These are phyloP conservation scores for Xestia ashworthii DNA, from an alignment of 2,888 invertebrate genomes.

Conservation along the genomic window DNA sequence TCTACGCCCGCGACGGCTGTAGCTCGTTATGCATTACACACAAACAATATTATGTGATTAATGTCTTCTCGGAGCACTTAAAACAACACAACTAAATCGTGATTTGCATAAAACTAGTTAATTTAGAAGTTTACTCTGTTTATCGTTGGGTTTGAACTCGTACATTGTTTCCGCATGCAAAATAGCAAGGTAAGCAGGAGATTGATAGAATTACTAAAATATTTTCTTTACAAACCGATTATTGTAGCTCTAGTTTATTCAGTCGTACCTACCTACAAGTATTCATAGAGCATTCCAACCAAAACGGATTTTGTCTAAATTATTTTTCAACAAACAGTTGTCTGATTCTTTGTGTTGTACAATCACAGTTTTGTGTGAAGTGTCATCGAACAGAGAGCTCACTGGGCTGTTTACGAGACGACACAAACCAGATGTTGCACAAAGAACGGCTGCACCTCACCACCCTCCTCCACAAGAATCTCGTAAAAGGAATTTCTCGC, in stretches of 20 bases:
- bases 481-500: constrained; percentile 90
- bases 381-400: constrained; percentile 62
- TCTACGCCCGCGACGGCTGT: constrained; percentile 74
- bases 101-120: constrained; percentile 89
- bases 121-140: constrained; percentile 81
- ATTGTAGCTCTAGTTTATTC: background rate
- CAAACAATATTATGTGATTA: constrained; percentile 89
- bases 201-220: constrained; percentile 19
- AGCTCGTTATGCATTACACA: constrained; percentile 82
- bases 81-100: constrained; percentile 81
- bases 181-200: background rate
- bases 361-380: constrained; percentile 63
- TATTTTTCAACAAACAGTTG: constrained; percentile 41
- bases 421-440: constrained; percentile 88
- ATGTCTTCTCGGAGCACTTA: constrained; percentile 84
- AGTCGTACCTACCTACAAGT: too few species aligned
- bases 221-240: background rate
- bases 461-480: constrained; percentile 82
- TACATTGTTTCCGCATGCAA: constrained; percentile 29
- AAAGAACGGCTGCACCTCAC: constrained; percentile 76
- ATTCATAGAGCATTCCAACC: constrained; percentile 1
- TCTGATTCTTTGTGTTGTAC: constrained; percentile 51
- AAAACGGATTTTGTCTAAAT: constrained; percentile 18
- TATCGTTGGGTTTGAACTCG: constrained; percentile 31
- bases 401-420: constrained; percentile 65